These are phyloP conservation scores for Aurelia aurita complex sp. Pacific DNA, from an alignment of 30 jellyfish, hydroid and myxozoan genomes.

Conservation along the genomic window DNA sequence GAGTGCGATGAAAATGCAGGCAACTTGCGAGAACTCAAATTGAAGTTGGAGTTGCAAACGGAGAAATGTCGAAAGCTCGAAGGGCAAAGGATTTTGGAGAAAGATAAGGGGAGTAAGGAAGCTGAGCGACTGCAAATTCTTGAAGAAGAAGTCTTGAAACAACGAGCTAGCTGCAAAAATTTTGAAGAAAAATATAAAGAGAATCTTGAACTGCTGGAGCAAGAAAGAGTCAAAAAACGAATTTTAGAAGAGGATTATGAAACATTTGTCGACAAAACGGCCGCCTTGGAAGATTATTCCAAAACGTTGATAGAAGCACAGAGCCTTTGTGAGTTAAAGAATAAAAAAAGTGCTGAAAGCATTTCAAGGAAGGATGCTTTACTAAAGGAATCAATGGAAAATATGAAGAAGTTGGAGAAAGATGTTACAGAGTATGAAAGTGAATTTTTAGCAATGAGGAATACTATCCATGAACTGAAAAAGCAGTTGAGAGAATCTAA, in stretches of 20 bases:
- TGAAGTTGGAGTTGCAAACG: background rate
- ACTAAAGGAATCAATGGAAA: background rate
- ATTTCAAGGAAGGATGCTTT: background rate
- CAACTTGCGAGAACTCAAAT: background rate
- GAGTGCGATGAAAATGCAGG: background rate
- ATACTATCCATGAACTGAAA: too few relatives aligned
- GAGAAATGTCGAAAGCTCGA: background rate
- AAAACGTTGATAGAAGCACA: slow-evolving; percentile 4
- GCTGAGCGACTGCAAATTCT: background rate
- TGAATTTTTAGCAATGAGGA: background rate
- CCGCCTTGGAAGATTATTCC: slow-evolving; percentile 28
- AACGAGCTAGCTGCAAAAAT: background rate
- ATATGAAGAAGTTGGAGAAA: background rate
- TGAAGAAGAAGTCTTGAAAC: background rate
- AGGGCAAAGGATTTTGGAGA: background rate
- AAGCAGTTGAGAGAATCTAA: background rate
- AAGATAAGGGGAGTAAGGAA: background rate
- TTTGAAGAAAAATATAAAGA: background rate
- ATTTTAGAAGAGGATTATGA: background rate
- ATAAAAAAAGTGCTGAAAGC: background rate
- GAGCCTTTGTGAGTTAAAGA: slow-evolving; percentile 2
- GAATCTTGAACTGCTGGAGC: background rate
- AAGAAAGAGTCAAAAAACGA: background rate
- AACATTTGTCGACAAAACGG: background rate
- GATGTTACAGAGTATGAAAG: background rate